Base-by-base conservation (phyloP, 2,888 invertebrate genomes). In the Heliconius hortense region DNA sequence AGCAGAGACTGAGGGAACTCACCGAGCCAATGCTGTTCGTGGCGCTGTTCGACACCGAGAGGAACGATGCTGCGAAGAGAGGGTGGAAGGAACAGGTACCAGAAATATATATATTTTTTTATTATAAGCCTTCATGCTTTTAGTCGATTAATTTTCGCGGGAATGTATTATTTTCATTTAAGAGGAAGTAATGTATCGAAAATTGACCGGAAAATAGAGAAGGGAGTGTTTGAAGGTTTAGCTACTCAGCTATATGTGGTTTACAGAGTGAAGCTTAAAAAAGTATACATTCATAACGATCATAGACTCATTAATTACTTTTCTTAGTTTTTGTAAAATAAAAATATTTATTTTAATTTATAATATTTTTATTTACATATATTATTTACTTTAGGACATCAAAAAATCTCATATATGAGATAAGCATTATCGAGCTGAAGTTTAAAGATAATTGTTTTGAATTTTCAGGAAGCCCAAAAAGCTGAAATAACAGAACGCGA, bases 401-500 rank as follows among this genome's bases (percentile, higher is more conserved):
- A 53, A 48, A 48, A 5, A 48, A 0, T 48, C 48, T 48, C 18
- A 48, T 18, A 48, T 48, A 48, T 0, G 2, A 56, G 18, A 56
- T 56, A n/a, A 10, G 10, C 56, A 48, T 48, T 7, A 48, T 48
- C 18, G 10, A 56, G 8, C 21, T 56, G 8, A 5, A 5, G n/a
- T n/a, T n/a, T 1, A 43, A 13, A 15, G 43, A 56, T 18, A 59
- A 72, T 26, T 15, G 13, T 43, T 26, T 69, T 28, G 1, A 5
- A 15, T 18, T 59, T 1, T 1, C 79, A 95, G 94, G 95, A 95
- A 88, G 82, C 91, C 77, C 86, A 89, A 82, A 90, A 90, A 79
- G 93, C 91, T 0, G 94, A 94, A 82, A 87, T 95, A 26, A 93
- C 93, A 63, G 95, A 95, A 79, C 93, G 95, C 18, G 96, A 96